A percentile compares a stretch with the other conserved stretches of the same genome.
Evolutionary conservation across 2,888 invertebrate genomes (phyloP).

Genomic region (Lepidocyrtoides sp.): DNA sequence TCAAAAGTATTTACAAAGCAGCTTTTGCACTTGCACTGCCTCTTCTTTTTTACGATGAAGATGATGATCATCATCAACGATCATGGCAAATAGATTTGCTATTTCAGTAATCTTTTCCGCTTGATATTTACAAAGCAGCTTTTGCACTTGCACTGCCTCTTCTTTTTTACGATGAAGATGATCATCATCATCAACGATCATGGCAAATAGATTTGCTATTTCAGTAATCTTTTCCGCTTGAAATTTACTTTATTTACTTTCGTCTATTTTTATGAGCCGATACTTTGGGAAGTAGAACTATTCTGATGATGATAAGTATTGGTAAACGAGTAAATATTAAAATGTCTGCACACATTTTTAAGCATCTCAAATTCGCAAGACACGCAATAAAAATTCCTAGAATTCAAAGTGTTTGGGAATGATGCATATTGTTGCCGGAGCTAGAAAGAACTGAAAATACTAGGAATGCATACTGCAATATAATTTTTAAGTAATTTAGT

Average conservation of each 20-base stretch:
- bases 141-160: not conserved
- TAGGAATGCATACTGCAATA: not conserved
- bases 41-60: not conserved
- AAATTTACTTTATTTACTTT: conserved; percentile 60
- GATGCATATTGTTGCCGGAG: not conserved
- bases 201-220: not conserved
- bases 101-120: conserved; percentile 71
- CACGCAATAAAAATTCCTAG: conserved; percentile 7
- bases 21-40: not conserved
- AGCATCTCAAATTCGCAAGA: not conserved
- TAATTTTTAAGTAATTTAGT: too few relatives aligned
- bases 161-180: not conserved
- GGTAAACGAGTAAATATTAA: conserved; percentile 18
- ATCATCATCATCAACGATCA: not conserved
- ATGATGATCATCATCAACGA: not conserved
- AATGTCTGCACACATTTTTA: not conserved
- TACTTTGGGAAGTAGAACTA: conserved; percentile 49
- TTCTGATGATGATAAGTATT: not conserved
- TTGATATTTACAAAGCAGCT: conserved; percentile 3
- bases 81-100: not conserved
- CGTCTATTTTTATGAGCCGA: not conserved
- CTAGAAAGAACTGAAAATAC: not conserved
- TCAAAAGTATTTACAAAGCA: not conserved
- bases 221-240: conserved; percentile 70
- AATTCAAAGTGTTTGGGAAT: not conserved